Base-by-base conservation (phyloP, 1,140 invertebrate genomes). In the Achroia grisella region DNA sequence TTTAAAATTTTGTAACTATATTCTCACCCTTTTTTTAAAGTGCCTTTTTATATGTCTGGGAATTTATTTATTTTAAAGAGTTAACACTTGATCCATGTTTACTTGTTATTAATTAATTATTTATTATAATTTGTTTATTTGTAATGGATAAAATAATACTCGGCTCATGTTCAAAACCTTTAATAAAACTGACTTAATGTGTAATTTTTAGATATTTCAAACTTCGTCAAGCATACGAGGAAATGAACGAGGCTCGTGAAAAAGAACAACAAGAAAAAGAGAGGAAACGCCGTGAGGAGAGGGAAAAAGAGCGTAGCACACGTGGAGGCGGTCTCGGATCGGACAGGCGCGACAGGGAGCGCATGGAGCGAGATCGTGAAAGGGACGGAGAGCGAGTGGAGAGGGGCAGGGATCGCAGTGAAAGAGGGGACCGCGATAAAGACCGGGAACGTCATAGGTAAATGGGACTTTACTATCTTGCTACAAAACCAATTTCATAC, bases 201-300 rank as follows among this genome's bases (percentile, higher is more conserved):
- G 6, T 23, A 33, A 13, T 42, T 52, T 54, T 13, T 40, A 88
- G 87, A 6, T 91, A 91, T 53, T 90, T 89, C 39, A 89, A 89
- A 65, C 71, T 91, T 23, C 89, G 90, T 41, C 86, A 89, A 60
- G 90, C 90, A 0, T 89, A 89, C 6, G 87, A 90, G 44, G 90
- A 91, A 63, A 89, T 91, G 59, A 87, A 86, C 12, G 86, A 88
- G 27, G 88, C 90, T 36, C 86, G 90, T 1, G 90, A 92, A 41
- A 91, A 90, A 58, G 90, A 91, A 39, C 87, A 90, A 35, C 89
- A 91, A 52, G 90, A 91, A 47, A 90, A 91, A 52, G 91, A 92
- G 51, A 87, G 88, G 31, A 86, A 81, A 23, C 81, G 90, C n/a
- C 86, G 90, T 9, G 91, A 91, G 48, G 90, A 91, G 35, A 85